Conservation (phyloP, 2,113 vertebrate genomes). For the Rafetus swinhoei region DNA sequence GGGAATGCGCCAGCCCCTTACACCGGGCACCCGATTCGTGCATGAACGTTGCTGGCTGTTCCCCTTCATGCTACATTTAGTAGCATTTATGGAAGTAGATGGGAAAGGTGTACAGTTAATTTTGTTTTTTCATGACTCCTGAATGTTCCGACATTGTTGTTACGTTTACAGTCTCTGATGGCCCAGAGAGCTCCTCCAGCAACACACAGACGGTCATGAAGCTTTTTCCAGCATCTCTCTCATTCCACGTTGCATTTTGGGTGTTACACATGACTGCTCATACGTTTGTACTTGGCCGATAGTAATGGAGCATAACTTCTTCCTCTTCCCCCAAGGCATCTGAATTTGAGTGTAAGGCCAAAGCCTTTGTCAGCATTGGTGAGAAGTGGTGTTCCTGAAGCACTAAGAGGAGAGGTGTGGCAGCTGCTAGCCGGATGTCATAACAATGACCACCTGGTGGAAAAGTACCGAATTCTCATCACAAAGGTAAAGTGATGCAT, state of each 20-base stretch:
- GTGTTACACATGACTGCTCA: accelerated
- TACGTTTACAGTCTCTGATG: neutral
- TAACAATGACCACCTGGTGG: conserved; percentile 96
- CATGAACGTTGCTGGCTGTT: no score
- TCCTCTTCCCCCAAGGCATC: conserved; percentile 83
- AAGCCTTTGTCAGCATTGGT: conserved; percentile 91
- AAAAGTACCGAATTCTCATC: conserved; percentile 98
- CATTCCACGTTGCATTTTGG: accelerated
- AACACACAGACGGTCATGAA: accelerated
- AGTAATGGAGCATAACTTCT: neutral
- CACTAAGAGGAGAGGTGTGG: conserved; percentile 97
- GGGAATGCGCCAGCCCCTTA: no score
- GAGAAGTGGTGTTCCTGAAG: conserved; percentile 94
- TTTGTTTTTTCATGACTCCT: accelerated
- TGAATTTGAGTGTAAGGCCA: conserved; percentile 94
- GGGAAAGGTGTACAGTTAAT: neutral
- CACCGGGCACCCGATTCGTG: no score
- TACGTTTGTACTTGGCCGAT: neutral
- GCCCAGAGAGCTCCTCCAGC: neutral
- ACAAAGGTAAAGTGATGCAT: conserved; percentile 87
- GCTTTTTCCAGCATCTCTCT: accelerated
- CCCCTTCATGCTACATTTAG: neutral
- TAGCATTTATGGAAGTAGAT: neutral
- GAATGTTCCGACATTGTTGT: neutral
- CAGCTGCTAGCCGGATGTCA: conserved; percentile 98